A percentile compares a stretch with the other conserved stretches of the same genome.
Conservation (phyloP, 2,888 invertebrate species). For the Dorcus hopei region DNA sequence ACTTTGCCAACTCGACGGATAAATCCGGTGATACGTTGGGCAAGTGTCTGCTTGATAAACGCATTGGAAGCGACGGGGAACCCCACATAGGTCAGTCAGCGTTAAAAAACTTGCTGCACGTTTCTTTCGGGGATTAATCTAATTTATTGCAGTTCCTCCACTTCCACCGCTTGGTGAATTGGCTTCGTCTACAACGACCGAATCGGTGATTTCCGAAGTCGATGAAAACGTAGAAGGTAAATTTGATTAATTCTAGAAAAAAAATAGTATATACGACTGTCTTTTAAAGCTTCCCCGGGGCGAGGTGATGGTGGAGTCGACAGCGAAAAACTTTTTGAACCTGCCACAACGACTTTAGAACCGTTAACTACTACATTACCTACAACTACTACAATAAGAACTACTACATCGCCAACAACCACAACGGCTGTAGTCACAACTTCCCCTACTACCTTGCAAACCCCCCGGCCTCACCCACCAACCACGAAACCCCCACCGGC, state of each 20-base stretch:
- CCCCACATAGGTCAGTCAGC: not conserved
- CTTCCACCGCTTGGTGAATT: conserved; percentile 33
- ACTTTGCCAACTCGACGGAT: conserved; percentile 70
- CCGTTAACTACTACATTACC: not conserved
- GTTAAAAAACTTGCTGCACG: not conserved
- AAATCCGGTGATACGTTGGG: conserved; percentile 59
- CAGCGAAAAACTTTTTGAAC: conserved; percentile 16
- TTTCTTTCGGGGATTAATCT: not conserved
- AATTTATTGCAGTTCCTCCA: conserved; percentile 34
- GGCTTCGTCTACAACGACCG: not conserved
- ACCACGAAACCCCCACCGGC: not conserved
- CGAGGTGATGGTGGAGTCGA: conserved; percentile 41
- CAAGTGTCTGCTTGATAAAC: conserved; percentile 53
- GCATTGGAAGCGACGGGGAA: conserved; percentile 28
- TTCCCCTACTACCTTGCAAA: no score
- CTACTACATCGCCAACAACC: not conserved
- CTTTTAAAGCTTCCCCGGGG: conserved; percentile 22
- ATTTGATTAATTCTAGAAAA: not conserved
- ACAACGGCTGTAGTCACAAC: not conserved
- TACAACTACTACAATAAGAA: not conserved
- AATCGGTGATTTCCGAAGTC: not conserved
- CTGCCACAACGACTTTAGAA: not conserved
- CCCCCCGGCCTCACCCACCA: not conserved
- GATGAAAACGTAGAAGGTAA: conserved; percentile 3
- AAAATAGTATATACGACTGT: no score